phyloP scores from a whole-genome alignment of 2,113 vertebrate genomes.

The Stigmatopora argus region DNA sequence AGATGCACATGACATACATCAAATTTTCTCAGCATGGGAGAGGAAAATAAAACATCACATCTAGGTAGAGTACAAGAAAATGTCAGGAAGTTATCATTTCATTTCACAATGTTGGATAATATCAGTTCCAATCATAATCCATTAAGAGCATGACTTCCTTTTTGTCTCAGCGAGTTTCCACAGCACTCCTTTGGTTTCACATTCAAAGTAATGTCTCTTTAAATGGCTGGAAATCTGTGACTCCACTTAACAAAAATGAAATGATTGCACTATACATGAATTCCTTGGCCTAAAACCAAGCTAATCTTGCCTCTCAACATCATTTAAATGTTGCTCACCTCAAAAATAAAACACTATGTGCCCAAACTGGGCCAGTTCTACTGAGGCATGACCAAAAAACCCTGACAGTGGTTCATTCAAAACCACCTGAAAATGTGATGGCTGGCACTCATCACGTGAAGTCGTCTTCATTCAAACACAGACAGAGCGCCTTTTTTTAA shows the following conservation, averaged over 20 bases:
- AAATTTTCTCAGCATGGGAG: background rate
- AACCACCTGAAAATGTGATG: conserved; percentile 8
- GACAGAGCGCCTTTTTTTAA: conserved; percentile 27
- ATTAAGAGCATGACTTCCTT: conserved; percentile 19
- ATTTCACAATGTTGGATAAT: conserved; percentile 18
- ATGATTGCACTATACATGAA: conserved; percentile 11
- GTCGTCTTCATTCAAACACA: conserved; percentile 42
- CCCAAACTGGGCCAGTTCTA: conserved; percentile 28
- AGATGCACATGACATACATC: background rate
- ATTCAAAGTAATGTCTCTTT: conserved; percentile 37
- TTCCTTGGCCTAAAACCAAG: conserved; percentile 56
- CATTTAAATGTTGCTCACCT: conserved; percentile 7
- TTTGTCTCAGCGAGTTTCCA: conserved; percentile 27
- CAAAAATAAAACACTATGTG: conserved; percentile 25
- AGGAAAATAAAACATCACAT: conserved; percentile 16
- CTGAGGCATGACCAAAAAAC: conserved; percentile 28
- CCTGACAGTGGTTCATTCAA: conserved; percentile 13
- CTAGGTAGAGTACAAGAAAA: conserved; percentile 15
- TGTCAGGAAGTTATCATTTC: conserved; percentile 10
- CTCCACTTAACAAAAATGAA: conserved; percentile 34
- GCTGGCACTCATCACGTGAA: conserved; percentile 2
- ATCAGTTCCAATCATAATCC: conserved; percentile 34
- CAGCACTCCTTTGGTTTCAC: conserved; percentile 45
- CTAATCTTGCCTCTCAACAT: conserved; percentile 17
- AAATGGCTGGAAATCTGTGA: conserved; percentile 27